A percentile compares a stretch with the other conserved stretches of the same genome.
Conservation (phyloP, 2,888 invertebrate genomes). For the Tenthredo amoena region DNA sequence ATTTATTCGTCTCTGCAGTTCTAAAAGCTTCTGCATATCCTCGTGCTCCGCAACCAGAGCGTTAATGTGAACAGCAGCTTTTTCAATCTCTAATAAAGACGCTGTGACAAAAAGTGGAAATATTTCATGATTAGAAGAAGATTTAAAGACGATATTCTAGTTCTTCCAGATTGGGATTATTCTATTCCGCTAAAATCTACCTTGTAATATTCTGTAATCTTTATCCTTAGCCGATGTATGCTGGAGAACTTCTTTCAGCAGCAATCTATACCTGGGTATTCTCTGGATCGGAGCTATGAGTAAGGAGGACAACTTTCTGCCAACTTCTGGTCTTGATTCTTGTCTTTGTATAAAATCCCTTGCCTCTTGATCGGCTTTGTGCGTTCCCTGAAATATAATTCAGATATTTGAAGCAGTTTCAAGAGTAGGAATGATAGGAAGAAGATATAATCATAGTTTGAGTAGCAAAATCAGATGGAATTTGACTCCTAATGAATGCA, state of each 20-base stretch:
- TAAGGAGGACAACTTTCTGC: slow-evolving; percentile 85
- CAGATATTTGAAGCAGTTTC: not conserved
- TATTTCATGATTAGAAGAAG: not conserved
- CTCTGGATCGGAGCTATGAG: slow-evolving; percentile 90
- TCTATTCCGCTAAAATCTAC: slow-evolving; percentile 68
- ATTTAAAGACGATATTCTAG: not conserved
- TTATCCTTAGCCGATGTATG: slow-evolving; percentile 81
- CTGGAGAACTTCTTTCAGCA: slow-evolving; percentile 84
- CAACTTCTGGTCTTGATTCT: slow-evolving; percentile 86
- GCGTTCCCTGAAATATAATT: slow-evolving; percentile 76
- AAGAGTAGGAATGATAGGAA: not conserved
- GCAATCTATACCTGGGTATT: slow-evolving; percentile 87
- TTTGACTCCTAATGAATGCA: too few species aligned
- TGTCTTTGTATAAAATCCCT: slow-evolving; percentile 82
- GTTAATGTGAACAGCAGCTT: slow-evolving; percentile 86
- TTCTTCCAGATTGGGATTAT: not conserved
- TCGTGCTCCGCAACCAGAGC: slow-evolving; percentile 87
- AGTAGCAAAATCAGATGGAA: not conserved
- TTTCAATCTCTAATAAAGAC: slow-evolving; percentile 84
- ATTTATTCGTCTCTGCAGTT: slow-evolving; percentile 83
- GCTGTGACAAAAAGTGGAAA: slow-evolving; percentile 75
- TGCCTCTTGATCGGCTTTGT: slow-evolving; percentile 80
- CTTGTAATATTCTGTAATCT: slow-evolving; percentile 80
- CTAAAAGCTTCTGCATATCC: slow-evolving; percentile 84
- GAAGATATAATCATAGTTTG: not conserved